Evolutionary conservation across 2,888 invertebrate genomes (phyloP).

Genomic region (Catonia carolina): DNA sequence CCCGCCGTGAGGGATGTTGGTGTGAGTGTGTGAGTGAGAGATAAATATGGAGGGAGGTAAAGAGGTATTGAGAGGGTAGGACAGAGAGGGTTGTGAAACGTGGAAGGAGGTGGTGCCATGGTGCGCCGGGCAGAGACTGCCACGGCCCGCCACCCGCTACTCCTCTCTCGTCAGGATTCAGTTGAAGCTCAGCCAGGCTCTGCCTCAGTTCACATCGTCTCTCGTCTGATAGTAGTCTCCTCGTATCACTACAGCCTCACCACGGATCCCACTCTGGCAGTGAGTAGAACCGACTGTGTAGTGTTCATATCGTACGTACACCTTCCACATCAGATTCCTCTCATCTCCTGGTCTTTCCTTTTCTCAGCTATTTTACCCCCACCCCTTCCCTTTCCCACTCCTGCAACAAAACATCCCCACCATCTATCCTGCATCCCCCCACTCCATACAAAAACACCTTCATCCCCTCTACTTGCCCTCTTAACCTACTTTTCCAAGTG

Average conservation of each 20-base stretch:
- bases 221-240: too few species aligned
- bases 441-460: not conserved
- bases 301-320: too few species aligned
- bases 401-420: slow-evolving; percentile 9
- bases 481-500: too few species aligned
- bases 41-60: not conserved
- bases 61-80: not conserved
- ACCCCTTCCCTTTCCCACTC: not conserved
- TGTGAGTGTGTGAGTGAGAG: not conserved
- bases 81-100: not conserved
- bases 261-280: too few species aligned
- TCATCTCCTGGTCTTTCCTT: too few species aligned
- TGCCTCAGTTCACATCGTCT: too few species aligned
- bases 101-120: not conserved
- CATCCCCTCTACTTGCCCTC: slow-evolving; percentile 1
- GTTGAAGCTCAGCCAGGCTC: too few species aligned
- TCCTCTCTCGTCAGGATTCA: not conserved
- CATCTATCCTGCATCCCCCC: not conserved
- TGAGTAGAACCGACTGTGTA: too few species aligned
- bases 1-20: not conserved
- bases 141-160: not conserved
- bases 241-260: too few species aligned
- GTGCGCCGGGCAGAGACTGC: slow-evolving; percentile 4
- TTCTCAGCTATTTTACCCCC: not conserved
- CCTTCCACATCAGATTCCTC: too few species aligned